Base-by-base conservation (phyloP, 2,888 invertebrate genomes). In the Cheilosia vulpina region DNA sequence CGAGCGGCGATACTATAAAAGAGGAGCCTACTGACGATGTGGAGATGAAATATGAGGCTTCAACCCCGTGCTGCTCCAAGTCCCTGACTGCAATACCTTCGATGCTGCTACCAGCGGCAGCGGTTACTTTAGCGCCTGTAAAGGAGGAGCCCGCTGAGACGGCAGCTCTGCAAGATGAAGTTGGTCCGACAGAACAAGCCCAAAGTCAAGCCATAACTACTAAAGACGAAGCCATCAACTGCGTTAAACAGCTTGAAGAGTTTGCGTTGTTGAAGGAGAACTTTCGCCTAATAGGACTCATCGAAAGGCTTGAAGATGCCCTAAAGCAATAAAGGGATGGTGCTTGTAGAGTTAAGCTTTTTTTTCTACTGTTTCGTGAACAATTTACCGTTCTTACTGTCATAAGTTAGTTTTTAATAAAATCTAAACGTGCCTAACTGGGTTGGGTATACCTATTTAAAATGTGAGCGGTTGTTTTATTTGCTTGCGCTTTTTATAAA, bases 261-360 rank as follows among this genome's bases (percentile, higher is more conserved):
- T 91, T 91, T 66, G 91, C 91, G 3, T 83, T 91, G 38, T 87
- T 89, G 57, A 89, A 89, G 78, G 90, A 90, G 62, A 91, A 92
- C 75, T 90, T 90, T 73, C 89, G 91, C 13, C 87, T 91, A 2
- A 91, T 92, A 75, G 91, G 89, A 1, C 83, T 92, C 21, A 90
- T 91, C 19, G 85, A 85, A 17, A 71, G 85, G 21, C 66, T 85
- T 2, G 85, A 85, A 19, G 81, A 81, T 15, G 81, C 81, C 2
- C n/a, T 85, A 2, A 81, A 75, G 63, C 58, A n/a, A 55, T 17
- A 2, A 2, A 53, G 45, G 69, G 5, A 34, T 24, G 21, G 19
- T 52, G 24, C 11, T 13, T 2, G 5, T 52, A 52, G 11, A 52
- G 9, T 24, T 52, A 52, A 21, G 24, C 21, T 52, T 24, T 15